These are phyloP conservation scores for Sternotherus odoratus DNA, from an alignment of 2,797 vertebrate genomes.

Conservation along the genomic window DNA sequence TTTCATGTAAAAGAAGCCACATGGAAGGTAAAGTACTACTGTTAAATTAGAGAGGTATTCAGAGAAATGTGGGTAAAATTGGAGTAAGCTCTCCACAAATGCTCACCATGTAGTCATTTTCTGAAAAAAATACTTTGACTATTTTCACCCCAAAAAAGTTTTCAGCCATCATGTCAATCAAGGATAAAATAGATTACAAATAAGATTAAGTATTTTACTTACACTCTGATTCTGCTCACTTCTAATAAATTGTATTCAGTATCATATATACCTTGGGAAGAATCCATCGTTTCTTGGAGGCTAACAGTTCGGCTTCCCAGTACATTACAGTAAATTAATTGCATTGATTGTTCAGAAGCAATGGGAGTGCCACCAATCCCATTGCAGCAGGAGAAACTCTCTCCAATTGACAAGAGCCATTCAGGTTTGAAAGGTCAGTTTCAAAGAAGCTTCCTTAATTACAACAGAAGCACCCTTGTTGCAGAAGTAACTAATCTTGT, in stretches of 20 bases:
- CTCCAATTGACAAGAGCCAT: constrained; percentile 28
- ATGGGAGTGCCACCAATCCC: constrained; percentile 42
- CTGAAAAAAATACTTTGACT: constrained; percentile 20
- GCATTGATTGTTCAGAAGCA: constrained; percentile 16
- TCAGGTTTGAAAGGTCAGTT: constrained; percentile 50
- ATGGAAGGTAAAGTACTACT: background rate
- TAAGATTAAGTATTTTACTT: background rate
- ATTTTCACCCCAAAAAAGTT: constrained; percentile 44
- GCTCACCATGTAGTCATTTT: constrained; percentile 29
- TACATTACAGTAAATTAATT: constrained; percentile 52
- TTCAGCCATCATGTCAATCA: constrained; percentile 27
- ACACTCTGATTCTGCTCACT: background rate
- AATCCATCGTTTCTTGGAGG: constrained; percentile 4
- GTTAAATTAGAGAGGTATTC: constrained; percentile 5
- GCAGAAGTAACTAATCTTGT: constrained; percentile 13
- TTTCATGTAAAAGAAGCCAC: background rate
- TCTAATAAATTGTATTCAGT: constrained; percentile 23
- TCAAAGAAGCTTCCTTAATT: constrained; percentile 43
- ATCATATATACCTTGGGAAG: background rate
- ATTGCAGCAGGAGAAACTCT: constrained; percentile 30
- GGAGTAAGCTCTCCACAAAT: background rate
- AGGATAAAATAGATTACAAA: constrained; percentile 24
- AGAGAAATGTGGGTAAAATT: constrained; percentile 28
- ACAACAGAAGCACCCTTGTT: background rate
- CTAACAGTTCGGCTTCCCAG: constrained; percentile 20